Base-by-base conservation (phyloP, 2,113 vertebrate genomes). In the Sterna hirundo region DNA sequence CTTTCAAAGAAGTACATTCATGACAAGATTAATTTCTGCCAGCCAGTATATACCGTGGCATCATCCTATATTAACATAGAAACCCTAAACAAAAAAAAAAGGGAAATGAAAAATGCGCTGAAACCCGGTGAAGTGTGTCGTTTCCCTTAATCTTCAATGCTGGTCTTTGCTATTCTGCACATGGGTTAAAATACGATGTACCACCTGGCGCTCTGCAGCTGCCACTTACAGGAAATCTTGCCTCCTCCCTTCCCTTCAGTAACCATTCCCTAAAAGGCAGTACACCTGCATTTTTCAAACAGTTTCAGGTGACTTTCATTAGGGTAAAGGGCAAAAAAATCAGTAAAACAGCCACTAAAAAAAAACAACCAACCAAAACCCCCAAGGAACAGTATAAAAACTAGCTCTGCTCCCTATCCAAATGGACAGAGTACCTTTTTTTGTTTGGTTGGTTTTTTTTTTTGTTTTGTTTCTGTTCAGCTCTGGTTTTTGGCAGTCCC, bases 21-120 rank as follows among this genome's bases (percentile, higher is more conserved):
- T 82, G 83, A 81, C 83, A 76, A 81, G 86, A 92, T 94, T 91
- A 61, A 89, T 93, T 95, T 91, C 81, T 93, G 38, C 77, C 40
- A 86, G 62, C 54, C 76, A 79, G 49, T 72, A 38, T 76, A 60
- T 47, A 69, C 44, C 3, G 6, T 65, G 32, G 32, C 38, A 72
- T 70, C 93, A 54, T 80, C 80, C 84, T 85, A 42, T 72, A 80
- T 69, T 84, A 86, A 88, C 44, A 86, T 12, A 77, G 86, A 93
- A 93, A 78, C 22, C 6, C 60, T 38, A 80, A 74, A 61, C 23
- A 16, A 12, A 51, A 91, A 80, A 61, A 60, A n/a, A 54, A 64
- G 3, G 42, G 14, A 49, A 69, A 36, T 27, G 23, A 74, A 84
- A 93, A 85, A 49, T 49, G 17, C 3, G 1, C 52, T 69, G 38